Conservation (phyloP, 2,888 invertebrate genomes). For the Nebria brevicollis region DNA sequence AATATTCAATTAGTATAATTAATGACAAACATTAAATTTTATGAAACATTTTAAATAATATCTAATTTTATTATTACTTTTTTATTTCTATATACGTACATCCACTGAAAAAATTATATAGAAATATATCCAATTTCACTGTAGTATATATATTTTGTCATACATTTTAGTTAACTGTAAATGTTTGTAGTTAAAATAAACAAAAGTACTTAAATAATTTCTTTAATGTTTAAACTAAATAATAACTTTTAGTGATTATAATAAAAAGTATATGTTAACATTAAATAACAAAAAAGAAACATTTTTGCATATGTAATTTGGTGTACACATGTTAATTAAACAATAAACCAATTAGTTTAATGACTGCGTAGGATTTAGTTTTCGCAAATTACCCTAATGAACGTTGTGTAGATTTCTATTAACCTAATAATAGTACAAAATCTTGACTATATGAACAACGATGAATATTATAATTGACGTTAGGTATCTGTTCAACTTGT, state of each 20-base stretch:
- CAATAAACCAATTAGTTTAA: background rate
- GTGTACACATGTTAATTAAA: background rate
- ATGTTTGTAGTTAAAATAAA: too few species aligned
- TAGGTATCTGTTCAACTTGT: background rate
- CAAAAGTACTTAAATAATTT: too few species aligned
- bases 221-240: too few species aligned
- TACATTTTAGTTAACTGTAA: too few species aligned
- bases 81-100: background rate
- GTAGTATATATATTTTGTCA: too few species aligned
- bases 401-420: conserved; percentile 1
- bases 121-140: too few species aligned
- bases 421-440: background rate
- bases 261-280: too few species aligned
- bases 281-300: background rate
- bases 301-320: background rate
- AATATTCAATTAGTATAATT: background rate
- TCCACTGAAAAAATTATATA: too few species aligned
- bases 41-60: background rate
- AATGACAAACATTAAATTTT: background rate
- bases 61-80: background rate
- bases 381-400: conserved; percentile 1
- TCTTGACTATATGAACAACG: conserved; percentile 1
- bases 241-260: too few species aligned
- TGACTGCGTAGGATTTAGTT: background rate
- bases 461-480: conserved; percentile 1